Evolutionary conservation across 1,140 invertebrate species (phyloP).

Genomic region (Anastrepha ludens): DNA sequence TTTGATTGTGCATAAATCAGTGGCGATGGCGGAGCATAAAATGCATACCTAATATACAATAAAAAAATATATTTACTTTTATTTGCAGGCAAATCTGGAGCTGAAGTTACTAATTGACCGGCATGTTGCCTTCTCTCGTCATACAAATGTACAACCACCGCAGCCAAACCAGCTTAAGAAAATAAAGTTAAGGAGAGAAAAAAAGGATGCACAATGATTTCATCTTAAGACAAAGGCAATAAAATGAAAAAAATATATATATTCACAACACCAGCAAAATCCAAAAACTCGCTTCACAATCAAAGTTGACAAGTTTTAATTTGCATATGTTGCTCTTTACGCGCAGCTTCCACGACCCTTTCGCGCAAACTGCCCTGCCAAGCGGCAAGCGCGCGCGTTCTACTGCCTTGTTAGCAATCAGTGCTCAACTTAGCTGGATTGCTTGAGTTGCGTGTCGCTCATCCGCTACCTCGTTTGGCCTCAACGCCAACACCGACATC

Average conservation of each 20-base stretch:
- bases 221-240: background rate
- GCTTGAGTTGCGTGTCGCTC: background rate
- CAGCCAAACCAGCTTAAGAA: too few relatives aligned
- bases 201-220: background rate
- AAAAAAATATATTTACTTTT: background rate
- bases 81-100: constrained; percentile 22
- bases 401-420: background rate
- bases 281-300: constrained; percentile 12
- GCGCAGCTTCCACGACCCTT: constrained; percentile 40
- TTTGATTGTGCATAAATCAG: constrained; percentile 44
- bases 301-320: constrained; percentile 50
- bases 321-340: constrained; percentile 49
- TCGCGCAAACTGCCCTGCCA: background rate
- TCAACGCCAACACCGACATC: background rate
- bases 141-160: too few relatives aligned
- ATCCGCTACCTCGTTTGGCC: background rate
- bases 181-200: too few relatives aligned
- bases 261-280: background rate
- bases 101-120: constrained; percentile 2
- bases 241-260: background rate
- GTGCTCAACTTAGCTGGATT: background rate
- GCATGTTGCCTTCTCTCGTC: background rate
- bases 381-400: background rate
- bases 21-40: background rate
- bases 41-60: background rate